Percentiles rank a stretch among this genome's conserved stretches.
These are phyloP conservation scores for Apotomis turbidana DNA, from an alignment of 2,888 invertebrate species.

Conservation along the genomic window DNA sequence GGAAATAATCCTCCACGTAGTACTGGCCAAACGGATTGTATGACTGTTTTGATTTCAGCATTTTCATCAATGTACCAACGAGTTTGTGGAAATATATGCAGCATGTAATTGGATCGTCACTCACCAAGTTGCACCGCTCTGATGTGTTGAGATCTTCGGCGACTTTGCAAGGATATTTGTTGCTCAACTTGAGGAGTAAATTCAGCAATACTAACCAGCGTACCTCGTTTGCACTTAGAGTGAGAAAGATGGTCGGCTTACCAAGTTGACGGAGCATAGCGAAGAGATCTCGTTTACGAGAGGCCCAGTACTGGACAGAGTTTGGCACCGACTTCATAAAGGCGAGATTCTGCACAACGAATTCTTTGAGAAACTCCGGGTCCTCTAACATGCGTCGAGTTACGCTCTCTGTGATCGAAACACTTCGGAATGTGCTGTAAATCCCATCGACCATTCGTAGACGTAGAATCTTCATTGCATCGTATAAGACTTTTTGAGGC, in stretches of 20 bases:
- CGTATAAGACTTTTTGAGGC: slow-evolving; percentile 60
- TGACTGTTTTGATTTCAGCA: slow-evolving; percentile 50
- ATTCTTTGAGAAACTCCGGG: slow-evolving; percentile 53
- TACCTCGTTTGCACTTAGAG: slow-evolving; percentile 64
- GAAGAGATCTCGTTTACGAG: slow-evolving; percentile 56
- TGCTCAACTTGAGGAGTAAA: slow-evolving; percentile 56
- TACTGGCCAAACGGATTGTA: slow-evolving; percentile 55
- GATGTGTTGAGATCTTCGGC: slow-evolving; percentile 48
- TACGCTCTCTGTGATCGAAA: slow-evolving; percentile 48
- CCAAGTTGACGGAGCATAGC: slow-evolving; percentile 57
- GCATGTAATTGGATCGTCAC: slow-evolving; percentile 56
- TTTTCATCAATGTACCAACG: slow-evolving; percentile 50
- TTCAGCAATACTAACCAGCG: slow-evolving; percentile 57
- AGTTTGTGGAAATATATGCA: slow-evolving; percentile 55
- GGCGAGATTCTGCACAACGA: slow-evolving; percentile 53
- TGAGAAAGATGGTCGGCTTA: slow-evolving; percentile 55
- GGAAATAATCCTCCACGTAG: slow-evolving; percentile 55
- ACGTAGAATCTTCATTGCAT: slow-evolving; percentile 63
- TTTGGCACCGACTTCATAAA: slow-evolving; percentile 60
- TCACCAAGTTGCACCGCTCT: slow-evolving; percentile 47
- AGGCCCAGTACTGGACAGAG: slow-evolving; percentile 61
- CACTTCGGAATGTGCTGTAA: slow-evolving; percentile 50
- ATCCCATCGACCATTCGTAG: slow-evolving; percentile 50
- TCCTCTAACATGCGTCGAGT: slow-evolving; percentile 54
- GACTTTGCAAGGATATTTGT: slow-evolving; percentile 48